A percentile compares a stretch with the other conserved stretches of the same genome.
These are phyloP conservation scores for Ptychodera flava DNA, from an alignment of 35 echinoderm and acorn worm genomes.

Conservation along the genomic window DNA sequence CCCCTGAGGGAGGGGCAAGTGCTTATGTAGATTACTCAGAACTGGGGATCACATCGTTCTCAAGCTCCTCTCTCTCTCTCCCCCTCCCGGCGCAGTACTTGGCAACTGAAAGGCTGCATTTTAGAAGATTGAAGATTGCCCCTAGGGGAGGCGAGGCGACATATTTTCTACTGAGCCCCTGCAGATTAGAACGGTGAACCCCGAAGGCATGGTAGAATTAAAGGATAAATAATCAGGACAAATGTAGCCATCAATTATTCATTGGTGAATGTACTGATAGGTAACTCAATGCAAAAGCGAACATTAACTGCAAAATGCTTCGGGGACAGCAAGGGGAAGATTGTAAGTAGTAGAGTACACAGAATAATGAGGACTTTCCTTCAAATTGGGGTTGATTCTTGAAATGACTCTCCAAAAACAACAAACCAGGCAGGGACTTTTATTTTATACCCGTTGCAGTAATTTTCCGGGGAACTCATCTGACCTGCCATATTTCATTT, in stretches of 20 bases:
- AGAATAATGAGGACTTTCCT: too few species aligned
- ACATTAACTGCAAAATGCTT: too few species aligned
- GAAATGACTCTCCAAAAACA: too few species aligned
- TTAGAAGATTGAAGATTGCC: not conserved
- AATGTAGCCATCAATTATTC: not conserved
- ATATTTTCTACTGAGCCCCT: not conserved
- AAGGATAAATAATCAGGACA: not conserved
- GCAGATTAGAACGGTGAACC: not conserved
- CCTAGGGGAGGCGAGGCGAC: not conserved
- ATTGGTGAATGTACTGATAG: not conserved
- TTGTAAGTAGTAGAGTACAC: too few species aligned
- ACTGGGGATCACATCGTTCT: not conserved
- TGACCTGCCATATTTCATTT: too few species aligned
- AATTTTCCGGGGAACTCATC: too few species aligned
- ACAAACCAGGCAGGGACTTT: too few species aligned
- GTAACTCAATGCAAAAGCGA: not conserved
- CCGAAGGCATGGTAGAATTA: not conserved
- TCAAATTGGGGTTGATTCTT: too few species aligned
- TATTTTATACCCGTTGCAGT: too few species aligned
- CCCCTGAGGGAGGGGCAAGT: not conserved
- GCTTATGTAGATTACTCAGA: not conserved
- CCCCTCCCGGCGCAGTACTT: not conserved
- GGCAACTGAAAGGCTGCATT: not conserved
- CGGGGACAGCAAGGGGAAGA: too few species aligned
- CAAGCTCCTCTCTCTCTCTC: too few species aligned